Evolutionary conservation across 2,113 vertebrate genomes (phyloP), one percentile per base, ranked within the genome.

Genomic region (Electrona antarctica): DNA sequence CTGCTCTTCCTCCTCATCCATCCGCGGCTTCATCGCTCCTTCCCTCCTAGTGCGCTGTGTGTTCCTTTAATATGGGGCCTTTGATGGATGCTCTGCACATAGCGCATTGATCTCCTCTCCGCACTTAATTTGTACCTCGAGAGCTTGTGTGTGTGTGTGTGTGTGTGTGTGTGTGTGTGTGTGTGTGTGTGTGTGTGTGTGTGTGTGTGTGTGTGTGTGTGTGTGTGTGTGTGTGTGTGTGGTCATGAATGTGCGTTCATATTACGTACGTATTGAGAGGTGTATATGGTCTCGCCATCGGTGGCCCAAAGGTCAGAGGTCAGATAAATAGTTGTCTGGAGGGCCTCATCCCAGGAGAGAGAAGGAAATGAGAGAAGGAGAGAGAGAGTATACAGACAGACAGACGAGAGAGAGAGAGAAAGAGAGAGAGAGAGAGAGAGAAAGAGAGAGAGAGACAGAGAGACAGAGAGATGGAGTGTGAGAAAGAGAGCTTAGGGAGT

Each of bases 301-400:
- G 67, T 75, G 81, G 61, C 71, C 57, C 54, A 14, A 41, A 81
- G 89, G 11, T 88, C 85, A 83, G 63, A 83, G 83, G 84, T 85
- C 84, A 87, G 81, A 87, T 68, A 89, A 89, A 89, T 87, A 85
- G 84, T 84, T 89, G 77, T 87, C 66, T 60, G 76, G 70, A 63
- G 72, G 56, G 68, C 78, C 74, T 74, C 67, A n/a, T 87, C 87
- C 79, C 84, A 49, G 49, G 83, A 81, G 68, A 69, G 55, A 14
- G 14, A 8, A 55, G 54, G 61, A 70, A 62, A 28, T 65, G 55
- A 74, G n/a, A 64, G 72, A 61, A 47, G n/a, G n/a, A 66, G 63
- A 71, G 68, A 64, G 49, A 33, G 33, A 76, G 15, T 21, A 21
- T 21, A 21, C 21, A 21, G 21, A 21, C 21, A 21, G 21, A 21